Evolutionary conservation across 2,113 vertebrate genomes (phyloP), one percentile per base, ranked within the genome.

Genomic region (Notiomystis cincta): DNA sequence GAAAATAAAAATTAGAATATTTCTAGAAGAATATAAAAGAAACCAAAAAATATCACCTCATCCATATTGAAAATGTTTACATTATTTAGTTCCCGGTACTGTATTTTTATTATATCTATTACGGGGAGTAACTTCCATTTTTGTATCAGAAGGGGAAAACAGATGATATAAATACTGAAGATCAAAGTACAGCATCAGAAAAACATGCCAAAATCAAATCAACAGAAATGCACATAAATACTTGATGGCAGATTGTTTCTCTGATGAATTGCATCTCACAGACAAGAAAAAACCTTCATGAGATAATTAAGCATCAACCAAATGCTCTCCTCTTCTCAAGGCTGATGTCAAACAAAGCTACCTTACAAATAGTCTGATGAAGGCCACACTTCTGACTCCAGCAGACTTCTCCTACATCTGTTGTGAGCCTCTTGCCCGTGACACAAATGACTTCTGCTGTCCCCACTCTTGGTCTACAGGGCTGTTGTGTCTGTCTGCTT

Each of bases 361-460:
- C 6, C 11, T 18, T 47, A 13, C 24, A 21, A 85, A 35, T 5
- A 33, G 9, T 14, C 25, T 35, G 35, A 17, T 7, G 2, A 85
- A 54, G 17, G 14, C 9, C 2, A 5, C 15, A 9, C 8, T 40
- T 76, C 16, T 22, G 47, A 12, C 50, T 56, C 20, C 28, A n/a
- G 28, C 11, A 47, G 25, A 22, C 7, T 19, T 69, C 11, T 54
- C 14, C 21, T 10, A 6, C 4, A 57, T 15, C 25, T 53, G 28
- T 25, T 37, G 13, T 13, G 6, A 40, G 3, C 1, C 27, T 17
- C 8, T 4, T 0, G 0, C 3, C 6, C 15, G 0, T 22, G n/a
- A 71, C 11, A 48, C 13, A 53, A 67, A 35, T 15, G 23, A 4
- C 4, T 47, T 38, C 13, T 47, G 2, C 6, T 45, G 27, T 23